phyloP scores from a whole-genome alignment of 2,113 vertebrate species.

The Lepisosteus oculatus region DNA sequence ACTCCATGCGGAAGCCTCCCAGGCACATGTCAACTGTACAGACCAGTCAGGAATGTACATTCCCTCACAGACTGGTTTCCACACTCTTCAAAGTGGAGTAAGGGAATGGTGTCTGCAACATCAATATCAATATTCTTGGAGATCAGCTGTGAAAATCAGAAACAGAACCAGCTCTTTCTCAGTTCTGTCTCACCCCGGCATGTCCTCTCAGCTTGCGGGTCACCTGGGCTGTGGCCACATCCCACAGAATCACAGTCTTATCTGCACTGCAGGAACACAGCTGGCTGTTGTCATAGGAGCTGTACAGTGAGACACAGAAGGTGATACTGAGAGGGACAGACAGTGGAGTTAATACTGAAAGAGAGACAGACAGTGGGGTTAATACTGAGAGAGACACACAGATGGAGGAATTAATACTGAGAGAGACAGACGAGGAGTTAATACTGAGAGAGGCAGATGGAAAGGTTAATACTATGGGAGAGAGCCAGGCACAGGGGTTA shows the following conservation, averaged over 20 bases:
- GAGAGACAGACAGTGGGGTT: not conserved
- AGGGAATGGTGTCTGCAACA: too few species aligned
- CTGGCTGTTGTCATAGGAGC: conserved; percentile 87
- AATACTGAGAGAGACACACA: not conserved
- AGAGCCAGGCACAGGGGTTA: not conserved
- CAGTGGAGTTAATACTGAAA: not conserved
- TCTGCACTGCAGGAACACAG: conserved; percentile 86
- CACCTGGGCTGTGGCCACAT: conserved; percentile 83
- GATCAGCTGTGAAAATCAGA: too few species aligned
- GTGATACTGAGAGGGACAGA: not conserved
- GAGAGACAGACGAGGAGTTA: not conserved
- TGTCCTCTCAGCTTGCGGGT: conserved; percentile 87
- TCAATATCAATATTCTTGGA: too few species aligned
- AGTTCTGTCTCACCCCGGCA: conserved; percentile 72
- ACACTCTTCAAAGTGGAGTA: too few species aligned
- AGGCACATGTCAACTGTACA: too few species aligned
- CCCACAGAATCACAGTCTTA: conserved; percentile 87
- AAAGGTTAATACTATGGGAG: too few species aligned
- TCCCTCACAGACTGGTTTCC: too few species aligned
- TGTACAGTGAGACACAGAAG: conserved; percentile 34
- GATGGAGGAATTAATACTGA: not conserved
- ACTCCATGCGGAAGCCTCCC: too few species aligned
- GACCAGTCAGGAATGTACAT: too few species aligned
- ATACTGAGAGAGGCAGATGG: not conserved
- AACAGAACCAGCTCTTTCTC: too few species aligned